These are phyloP conservation scores for Coboldia fuscipes DNA, from an alignment of 1,140 invertebrate genomes.

Conservation along the genomic window DNA sequence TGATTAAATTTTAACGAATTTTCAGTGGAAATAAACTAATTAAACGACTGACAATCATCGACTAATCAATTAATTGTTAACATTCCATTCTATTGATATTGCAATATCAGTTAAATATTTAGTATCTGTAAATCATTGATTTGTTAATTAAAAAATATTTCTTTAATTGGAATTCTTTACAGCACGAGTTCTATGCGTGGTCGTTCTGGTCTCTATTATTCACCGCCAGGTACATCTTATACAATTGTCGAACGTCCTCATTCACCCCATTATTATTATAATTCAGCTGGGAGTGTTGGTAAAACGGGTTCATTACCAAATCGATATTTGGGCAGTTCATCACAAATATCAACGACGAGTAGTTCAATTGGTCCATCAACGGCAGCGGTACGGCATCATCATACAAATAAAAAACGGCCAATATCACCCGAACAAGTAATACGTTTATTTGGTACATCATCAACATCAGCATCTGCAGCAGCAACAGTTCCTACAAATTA, in stretches of 20 bases:
- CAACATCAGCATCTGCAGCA: constrained; percentile 20
- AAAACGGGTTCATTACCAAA: constrained; percentile 20
- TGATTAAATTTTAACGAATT: background rate
- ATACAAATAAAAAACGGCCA: constrained; percentile 35
- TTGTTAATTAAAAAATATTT: too few species aligned
- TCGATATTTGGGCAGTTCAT: constrained; percentile 35
- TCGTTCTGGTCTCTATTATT: constrained; percentile 39
- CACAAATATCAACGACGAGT: constrained; percentile 21
- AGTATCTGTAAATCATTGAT: too few species aligned
- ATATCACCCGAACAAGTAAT: constrained; percentile 62
- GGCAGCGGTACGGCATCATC: constrained; percentile 13
- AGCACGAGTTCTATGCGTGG: constrained; percentile 19
- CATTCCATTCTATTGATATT: background rate
- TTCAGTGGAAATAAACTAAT: background rate
- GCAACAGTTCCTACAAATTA: constrained; percentile 22
- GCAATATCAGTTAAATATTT: background rate
- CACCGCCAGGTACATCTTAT: constrained; percentile 54
- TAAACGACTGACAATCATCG: too few species aligned
- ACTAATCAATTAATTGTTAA: background rate
- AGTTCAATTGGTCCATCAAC: constrained; percentile 10
- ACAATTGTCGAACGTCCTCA: constrained; percentile 64
- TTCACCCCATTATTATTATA: constrained; percentile 33
- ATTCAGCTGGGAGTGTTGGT: constrained; percentile 9
- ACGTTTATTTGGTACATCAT: constrained; percentile 31
- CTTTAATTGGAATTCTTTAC: constrained; percentile 7